Evolutionary conservation across 2,888 invertebrate species (phyloP).

Genomic region (Meghimatium bilineatum): DNA sequence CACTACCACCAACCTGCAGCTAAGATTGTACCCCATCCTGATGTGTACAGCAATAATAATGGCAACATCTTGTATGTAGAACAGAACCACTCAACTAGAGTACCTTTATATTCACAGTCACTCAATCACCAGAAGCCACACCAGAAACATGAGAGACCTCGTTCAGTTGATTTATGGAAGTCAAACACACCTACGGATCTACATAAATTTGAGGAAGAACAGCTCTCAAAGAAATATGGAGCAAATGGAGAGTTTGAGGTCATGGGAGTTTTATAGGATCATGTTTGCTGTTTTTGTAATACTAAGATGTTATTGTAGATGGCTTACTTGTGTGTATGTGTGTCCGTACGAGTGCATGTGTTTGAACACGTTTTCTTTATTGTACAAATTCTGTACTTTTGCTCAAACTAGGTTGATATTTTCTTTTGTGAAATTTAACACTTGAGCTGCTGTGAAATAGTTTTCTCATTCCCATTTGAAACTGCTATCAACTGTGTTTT

Average conservation of each 20-base stretch:
- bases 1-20: not conserved
- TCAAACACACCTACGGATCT: slow-evolving; percentile 38
- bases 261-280: slow-evolving; percentile 57
- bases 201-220: slow-evolving; percentile 58
- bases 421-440: too few species aligned
- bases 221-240: slow-evolving; percentile 61
- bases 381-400: not conserved
- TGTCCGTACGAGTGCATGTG: not conserved
- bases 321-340: too few species aligned
- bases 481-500: too few species aligned
- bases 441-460: too few species aligned
- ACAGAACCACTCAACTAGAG: not conserved
- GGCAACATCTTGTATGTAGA: slow-evolving; percentile 26
- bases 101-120: slow-evolving; percentile 19
- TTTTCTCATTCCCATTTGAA: too few species aligned
- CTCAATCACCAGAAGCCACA: slow-evolving; percentile 60
- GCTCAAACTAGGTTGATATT: not conserved
- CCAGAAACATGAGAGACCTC: slow-evolving; percentile 33
- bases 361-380: not conserved
- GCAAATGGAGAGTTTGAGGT: slow-evolving; percentile 63
- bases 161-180: slow-evolving; percentile 43
- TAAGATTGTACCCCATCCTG: slow-evolving; percentile 26
- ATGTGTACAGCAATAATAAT: slow-evolving; percentile 21
- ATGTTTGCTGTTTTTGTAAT: not conserved
- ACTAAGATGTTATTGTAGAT: not conserved